A percentile compares a stretch with the other conserved stretches of the same genome.
Conservation (phyloP, 2,113 vertebrate species). For the Halcyon senegalensis region DNA sequence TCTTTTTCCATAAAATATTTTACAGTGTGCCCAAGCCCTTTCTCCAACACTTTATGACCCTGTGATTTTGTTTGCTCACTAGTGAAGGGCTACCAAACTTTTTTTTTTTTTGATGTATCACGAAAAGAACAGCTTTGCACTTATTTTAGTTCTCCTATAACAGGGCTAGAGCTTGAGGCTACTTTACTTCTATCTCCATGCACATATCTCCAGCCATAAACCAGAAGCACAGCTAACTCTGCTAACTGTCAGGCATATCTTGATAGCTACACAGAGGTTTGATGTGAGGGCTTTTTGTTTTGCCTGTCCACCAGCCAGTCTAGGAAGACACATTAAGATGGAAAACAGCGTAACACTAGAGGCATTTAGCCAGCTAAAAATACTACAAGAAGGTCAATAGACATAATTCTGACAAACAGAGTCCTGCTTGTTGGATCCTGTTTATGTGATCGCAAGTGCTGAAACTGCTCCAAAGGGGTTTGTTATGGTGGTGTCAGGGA, state of each 20-base stretch:
- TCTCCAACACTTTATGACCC: not conserved
- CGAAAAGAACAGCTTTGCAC: not conserved
- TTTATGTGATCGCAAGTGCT: not conserved
- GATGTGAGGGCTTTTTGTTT: constrained; percentile 45
- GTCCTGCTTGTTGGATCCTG: not conserved
- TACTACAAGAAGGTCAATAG: not conserved
- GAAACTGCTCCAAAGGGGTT: not conserved
- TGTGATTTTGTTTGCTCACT: not conserved
- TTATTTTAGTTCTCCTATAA: not conserved
- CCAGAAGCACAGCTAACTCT: not conserved
- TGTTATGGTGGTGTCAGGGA: not conserved
- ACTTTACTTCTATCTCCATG: not conserved
- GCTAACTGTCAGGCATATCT: not conserved
- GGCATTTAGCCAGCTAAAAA: constrained; percentile 49
- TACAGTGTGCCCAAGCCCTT: not conserved
- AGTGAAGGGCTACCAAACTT: not conserved
- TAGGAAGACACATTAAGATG: not conserved
- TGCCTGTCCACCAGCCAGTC: not conserved
- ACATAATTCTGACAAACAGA: not conserved
- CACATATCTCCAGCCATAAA: not conserved
- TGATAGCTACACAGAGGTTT: not conserved
- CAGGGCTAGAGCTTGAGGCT: not conserved
- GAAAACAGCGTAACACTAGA: not conserved
- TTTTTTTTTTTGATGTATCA: not conserved
- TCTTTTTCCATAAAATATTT: not conserved